Evolutionary conservation across 2,797 vertebrate genomes (phyloP), one percentile per base, ranked within the genome.

Genomic region (Hyperoplus immaculatus): DNA sequence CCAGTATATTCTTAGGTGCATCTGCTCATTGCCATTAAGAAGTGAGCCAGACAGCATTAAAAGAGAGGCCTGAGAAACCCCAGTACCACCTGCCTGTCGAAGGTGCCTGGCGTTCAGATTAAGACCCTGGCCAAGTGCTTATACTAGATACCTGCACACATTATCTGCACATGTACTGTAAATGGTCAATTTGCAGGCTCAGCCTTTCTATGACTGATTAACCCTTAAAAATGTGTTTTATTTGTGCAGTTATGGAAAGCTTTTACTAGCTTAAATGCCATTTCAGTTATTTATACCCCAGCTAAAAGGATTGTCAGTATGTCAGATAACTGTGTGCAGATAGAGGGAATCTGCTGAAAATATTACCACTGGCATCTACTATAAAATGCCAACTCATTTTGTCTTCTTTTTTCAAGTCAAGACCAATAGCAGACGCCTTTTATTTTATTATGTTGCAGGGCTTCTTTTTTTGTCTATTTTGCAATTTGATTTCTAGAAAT

Each of bases 1-100:
- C 29, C 11, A 47, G 69, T 78, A 6, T 81, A 75, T 83, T 86
- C 45, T 77, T 80, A 68, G 72, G 54, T 49, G 15, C 65, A 77
- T 80, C 68, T 73, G 69, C 62, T 82, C 63, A 51, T 53, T 69
- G 45, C n/a, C 39, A 46, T 84, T 69, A 68, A 57, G 55, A 66
- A 56, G 58, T n/a, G 68, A 69, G 72, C 41, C 69, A 78, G 69
- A 53, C 29, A 39, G 42, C 47, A 63, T 80, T 51, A 29, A 59
- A 42, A 73, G 15, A 18, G 63, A 62, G 76, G 67, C 29, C 45
- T 69, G 21, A 56, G 41, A 76, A 50, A 70, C 69, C 13, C 58
- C 64, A 42, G 74, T 46, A 47, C 46, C 60, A 50, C 61, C 68
- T 43, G n/a, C 18, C 57, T 65, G 66, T 47, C 63, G 29, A 29